A percentile compares a stretch with the other conserved stretches of the same genome.
Evolutionary conservation across 2,888 invertebrate genomes (phyloP).

Genomic region (Melieria picta): DNA sequence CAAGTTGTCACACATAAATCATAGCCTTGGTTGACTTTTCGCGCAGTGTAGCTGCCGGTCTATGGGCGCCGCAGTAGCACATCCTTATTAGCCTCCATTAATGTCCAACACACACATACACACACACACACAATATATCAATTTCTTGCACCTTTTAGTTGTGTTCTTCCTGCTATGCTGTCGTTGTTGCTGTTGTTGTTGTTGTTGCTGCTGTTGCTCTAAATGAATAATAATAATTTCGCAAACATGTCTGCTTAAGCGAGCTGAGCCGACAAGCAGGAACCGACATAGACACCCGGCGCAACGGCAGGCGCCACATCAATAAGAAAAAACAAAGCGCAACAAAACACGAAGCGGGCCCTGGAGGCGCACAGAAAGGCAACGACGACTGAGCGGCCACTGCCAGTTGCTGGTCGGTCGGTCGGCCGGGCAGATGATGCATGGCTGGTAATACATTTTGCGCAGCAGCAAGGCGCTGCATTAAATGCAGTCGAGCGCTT

Average conservation of each 20-base stretch:
- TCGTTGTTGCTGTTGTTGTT: too few species aligned
- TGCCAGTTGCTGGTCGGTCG: too few species aligned
- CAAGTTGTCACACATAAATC: too few species aligned
- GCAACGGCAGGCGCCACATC: slow-evolving; percentile 22
- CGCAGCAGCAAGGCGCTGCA: too few species aligned
- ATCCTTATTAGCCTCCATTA: slow-evolving; percentile 28
- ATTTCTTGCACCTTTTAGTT: slow-evolving; percentile 5
- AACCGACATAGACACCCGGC: slow-evolving; percentile 23
- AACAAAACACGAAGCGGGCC: not conserved
- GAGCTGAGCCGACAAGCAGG: slow-evolving; percentile 23
- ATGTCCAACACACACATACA: slow-evolving; percentile 27
- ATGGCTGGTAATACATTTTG: too few species aligned
- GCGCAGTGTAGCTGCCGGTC: slow-evolving; percentile 22
- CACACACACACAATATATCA: slow-evolving; percentile 16
- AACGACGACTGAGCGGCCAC: too few species aligned
- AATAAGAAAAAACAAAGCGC: slow-evolving; percentile 6
- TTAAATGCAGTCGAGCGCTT: too few species aligned
- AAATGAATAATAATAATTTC: slow-evolving; percentile 31
- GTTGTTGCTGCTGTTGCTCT: not conserved
- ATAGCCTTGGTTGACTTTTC: not conserved
- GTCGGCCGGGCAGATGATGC: too few species aligned
- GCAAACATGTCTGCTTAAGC: not conserved
- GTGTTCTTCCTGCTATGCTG: too few species aligned
- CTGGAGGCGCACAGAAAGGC: too few species aligned
- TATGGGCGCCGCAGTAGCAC: slow-evolving; percentile 9